Conservation (phyloP, 2,888 invertebrate species). For the Dioctria rufipes region DNA sequence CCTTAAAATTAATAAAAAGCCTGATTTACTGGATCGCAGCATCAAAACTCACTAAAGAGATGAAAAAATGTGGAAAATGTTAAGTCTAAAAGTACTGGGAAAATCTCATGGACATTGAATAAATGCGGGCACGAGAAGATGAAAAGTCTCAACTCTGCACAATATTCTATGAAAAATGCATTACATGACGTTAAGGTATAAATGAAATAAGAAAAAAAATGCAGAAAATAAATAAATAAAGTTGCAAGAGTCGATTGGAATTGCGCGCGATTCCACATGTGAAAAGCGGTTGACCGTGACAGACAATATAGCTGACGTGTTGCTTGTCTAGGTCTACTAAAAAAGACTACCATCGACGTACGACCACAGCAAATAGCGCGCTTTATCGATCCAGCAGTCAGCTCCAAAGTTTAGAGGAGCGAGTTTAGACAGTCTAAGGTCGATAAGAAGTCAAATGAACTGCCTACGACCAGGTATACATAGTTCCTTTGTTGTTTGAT, state of each 20-base stretch:
- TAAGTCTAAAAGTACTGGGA: slow-evolving; percentile 23
- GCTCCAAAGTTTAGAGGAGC: slow-evolving; percentile 30
- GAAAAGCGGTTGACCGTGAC: slow-evolving; percentile 58
- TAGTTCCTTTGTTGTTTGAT: background rate
- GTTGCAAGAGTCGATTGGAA: slow-evolving; percentile 48
- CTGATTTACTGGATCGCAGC: too few relatives aligned
- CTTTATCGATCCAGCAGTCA: background rate
- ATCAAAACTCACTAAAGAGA: slow-evolving; percentile 18
- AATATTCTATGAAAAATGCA: slow-evolving; percentile 11
- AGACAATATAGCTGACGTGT: slow-evolving; percentile 45
- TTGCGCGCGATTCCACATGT: slow-evolving; percentile 53
- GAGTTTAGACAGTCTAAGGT: slow-evolving; percentile 26
- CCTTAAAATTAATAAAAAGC: too few relatives aligned
- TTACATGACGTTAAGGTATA: slow-evolving; percentile 20
- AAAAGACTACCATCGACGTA: slow-evolving; percentile 10
- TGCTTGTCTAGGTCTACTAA: slow-evolving; percentile 7
- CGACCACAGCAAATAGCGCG: background rate
- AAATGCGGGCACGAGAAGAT: slow-evolving; percentile 32
- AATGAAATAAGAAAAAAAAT: slow-evolving; percentile 1
- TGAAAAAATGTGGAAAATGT: slow-evolving; percentile 43
- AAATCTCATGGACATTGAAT: slow-evolving; percentile 26
- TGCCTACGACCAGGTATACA: slow-evolving; percentile 26
- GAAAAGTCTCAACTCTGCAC: slow-evolving; percentile 16
- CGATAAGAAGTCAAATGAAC: slow-evolving; percentile 47
- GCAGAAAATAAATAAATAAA: slow-evolving; percentile 18